phyloP scores from a whole-genome alignment of 2,888 invertebrate species.

The Drosophila kanekoi region DNA sequence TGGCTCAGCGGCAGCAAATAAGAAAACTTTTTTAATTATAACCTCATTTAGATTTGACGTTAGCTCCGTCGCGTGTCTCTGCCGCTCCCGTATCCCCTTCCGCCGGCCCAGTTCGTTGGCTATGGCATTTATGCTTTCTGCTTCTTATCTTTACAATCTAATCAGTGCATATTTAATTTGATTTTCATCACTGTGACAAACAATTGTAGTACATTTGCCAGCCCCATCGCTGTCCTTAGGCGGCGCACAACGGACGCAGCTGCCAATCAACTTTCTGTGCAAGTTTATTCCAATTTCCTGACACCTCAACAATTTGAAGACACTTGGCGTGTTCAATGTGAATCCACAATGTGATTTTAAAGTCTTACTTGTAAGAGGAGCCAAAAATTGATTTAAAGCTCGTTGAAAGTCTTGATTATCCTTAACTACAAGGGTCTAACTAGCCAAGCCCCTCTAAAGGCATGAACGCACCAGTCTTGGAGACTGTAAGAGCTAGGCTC shows the following conservation, averaged over 20 bases:
- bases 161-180: constrained; percentile 79
- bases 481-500: no score
- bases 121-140: constrained; percentile 46
- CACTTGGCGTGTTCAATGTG: no score
- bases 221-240: constrained; percentile 8
- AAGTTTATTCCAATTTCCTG: constrained; percentile 43
- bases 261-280: constrained; percentile 44
- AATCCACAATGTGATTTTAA: no score
- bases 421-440: no score
- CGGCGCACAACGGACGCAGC: constrained; percentile 2
- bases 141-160: constrained; percentile 63
- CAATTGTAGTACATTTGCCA: constrained; percentile 52
- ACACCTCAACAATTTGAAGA: constrained; percentile 15
- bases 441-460: no score
- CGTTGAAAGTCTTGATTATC: no score
- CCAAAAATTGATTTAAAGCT: no score
- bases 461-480: no score
- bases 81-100: constrained; percentile 3
- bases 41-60: constrained; percentile 83
- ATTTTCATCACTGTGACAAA: constrained; percentile 68
- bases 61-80: constrained; percentile 62
- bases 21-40: constrained; percentile 83
- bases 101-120: constrained; percentile 30
- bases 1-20: constrained; percentile 65
- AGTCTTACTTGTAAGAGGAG: no score